Base-by-base conservation (phyloP, 2,888 invertebrate genomes). In the Trachelus iudaicus region DNA sequence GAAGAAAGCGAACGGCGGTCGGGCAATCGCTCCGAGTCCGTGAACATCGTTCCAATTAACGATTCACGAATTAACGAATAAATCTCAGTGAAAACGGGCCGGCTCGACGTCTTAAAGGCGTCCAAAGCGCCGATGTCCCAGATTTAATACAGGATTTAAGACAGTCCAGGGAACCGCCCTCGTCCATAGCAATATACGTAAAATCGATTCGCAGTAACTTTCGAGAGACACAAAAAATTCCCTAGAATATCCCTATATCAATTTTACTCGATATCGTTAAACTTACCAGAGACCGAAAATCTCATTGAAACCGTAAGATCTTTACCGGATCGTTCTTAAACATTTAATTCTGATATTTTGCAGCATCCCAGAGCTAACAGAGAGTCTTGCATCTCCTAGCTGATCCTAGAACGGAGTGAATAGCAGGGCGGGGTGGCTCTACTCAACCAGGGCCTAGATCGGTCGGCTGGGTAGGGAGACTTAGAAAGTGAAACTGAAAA, bases 401-500 rank as follows among this genome's bases (percentile, higher is more conserved):
- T 40, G 69, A 40, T 56, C 56, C 79, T 75, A 76, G 81, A 82
- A 80, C 81, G 80, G 77, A 81, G 77, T 79, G 81, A 81, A 85
- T 79, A 81, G 81, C 79, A 82, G 83, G 83, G 83, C 84, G 82
- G 82, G 83, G 83, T 84, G 82, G 77, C 79, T 82, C 81, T 79
- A 75, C 40, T 77, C n/a, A 78, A 73, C 71, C 74, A 81, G 82
- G 80, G 81, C 79, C 81, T 84, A 82, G 84, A 82, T 74, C 77
- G 73, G 34, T 56, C 73, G 68, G 73, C 68, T 35, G 78, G 34
- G 78, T 78, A 78, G 78, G 76, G 78, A 34, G 71, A 71, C 71
- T 71, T 71, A 71, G 71, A 71, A 71, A 91, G 91, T 91, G 91
- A 91, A 91, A 91, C 91, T 90, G 90, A 91, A 91, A 90, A 90